Conservation (phyloP, 2,113 vertebrate genomes). For the Indri indri region DNA sequence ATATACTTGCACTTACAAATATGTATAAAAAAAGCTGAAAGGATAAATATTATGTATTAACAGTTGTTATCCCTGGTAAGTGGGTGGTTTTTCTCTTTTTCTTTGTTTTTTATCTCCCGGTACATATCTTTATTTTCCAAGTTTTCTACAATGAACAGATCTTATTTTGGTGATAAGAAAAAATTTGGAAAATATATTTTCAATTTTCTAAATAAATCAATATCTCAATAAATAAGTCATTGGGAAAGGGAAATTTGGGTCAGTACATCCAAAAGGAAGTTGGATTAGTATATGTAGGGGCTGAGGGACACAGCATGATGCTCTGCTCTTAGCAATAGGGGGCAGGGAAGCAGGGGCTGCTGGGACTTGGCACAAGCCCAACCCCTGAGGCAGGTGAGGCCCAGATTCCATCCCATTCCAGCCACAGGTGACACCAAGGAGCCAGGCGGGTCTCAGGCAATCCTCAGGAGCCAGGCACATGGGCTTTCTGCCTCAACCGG, state of each 20-base stretch:
- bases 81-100: not conserved
- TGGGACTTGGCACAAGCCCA: not conserved
- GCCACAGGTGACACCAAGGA: not conserved
- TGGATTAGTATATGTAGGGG: not conserved
- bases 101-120: not conserved
- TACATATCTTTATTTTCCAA: not conserved
- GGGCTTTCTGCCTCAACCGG: not conserved
- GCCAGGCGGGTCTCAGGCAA: not conserved
- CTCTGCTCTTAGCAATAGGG: not conserved
- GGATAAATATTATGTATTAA: not conserved
- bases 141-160: not conserved
- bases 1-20: not conserved
- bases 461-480: not conserved
- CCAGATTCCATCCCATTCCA: not conserved
- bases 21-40: not conserved
- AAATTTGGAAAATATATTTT: constrained; percentile 33
- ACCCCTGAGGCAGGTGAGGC: not conserved
- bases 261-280: not conserved
- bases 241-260: not conserved
- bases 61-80: not conserved
- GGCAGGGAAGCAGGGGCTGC: not conserved
- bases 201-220: not conserved
- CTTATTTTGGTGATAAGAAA: constrained; percentile 53
- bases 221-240: not conserved
- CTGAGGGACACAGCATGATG: not conserved